Base-by-base conservation (phyloP, 2,888 invertebrate species). In the Heliconius hortense region DNA sequence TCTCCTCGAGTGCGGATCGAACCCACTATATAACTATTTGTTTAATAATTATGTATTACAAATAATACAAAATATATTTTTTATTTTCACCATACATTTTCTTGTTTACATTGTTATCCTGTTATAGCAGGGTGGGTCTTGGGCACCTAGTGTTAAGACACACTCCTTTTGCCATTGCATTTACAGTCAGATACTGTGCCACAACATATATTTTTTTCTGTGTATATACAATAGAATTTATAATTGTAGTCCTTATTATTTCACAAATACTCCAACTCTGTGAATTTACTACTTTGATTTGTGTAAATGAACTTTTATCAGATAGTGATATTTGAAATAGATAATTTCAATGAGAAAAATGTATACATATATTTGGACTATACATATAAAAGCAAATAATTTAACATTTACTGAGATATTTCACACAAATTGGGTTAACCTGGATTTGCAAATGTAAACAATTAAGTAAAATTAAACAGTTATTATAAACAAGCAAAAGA, bases 321-420 rank as follows among this genome's bases (percentile, higher is more conserved):
- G 78, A 79, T 80, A 79, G n/a, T 43, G 87, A 83, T 95, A 95
- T 39, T 62, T 56, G 95, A 94, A 76, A 96, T 87, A 56, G 63
- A 70, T 73, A 70, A 70, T 67, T 56, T 56, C 18, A 35, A 56
- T 15, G 31, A 15, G 28, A 31, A 56, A 26, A 68, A 28, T 28
- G 48, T 69, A 56, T 31, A 24, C 7, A 31, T 31, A 28, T 28
- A 28, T 18, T 53, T 43, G 26, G 11, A 31, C 21, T 35, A 28
- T 7, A 62, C 7, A 26, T n/a, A 26, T 43, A 24, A 8, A 24
- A 24, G 7, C 0, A 28, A 11, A 21, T 7, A 68, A 7, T 56
- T 56, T n/a, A 31, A n/a, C 21, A 53, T 69, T n/a, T 69, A 68
- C 28, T 18, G 21, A 21, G n/a, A 48, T 68, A 53, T 68, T 68